Evolutionary conservation across 2,888 invertebrate genomes (phyloP).

Genomic region (Mayetiola destructor): DNA sequence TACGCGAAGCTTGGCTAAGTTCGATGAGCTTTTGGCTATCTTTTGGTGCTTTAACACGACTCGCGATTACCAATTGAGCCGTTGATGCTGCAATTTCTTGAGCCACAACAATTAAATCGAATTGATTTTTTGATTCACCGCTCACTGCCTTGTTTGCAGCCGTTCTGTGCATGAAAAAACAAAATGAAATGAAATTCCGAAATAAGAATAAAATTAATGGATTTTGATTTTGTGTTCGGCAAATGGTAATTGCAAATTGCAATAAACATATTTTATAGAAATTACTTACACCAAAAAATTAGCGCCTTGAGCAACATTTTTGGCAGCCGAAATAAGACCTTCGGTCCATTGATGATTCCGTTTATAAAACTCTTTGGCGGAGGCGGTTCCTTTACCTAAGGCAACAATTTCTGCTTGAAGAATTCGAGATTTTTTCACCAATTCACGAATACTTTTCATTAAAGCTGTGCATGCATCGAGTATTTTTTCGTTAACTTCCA

Average conservation of each 20-base stretch:
- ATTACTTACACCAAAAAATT: conserved; percentile 82
- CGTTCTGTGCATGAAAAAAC: conserved; percentile 46
- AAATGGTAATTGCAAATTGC: neutral
- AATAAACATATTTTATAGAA: neutral
- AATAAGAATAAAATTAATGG: conserved; percentile 6
- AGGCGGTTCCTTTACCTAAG: conserved; percentile 72
- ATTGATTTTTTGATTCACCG: conserved; percentile 62
- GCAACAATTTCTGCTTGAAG: conserved; percentile 83
- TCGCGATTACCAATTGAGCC: conserved; percentile 93
- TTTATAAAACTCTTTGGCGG: conserved; percentile 91
- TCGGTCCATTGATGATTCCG: conserved; percentile 98
- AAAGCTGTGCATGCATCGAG: conserved; percentile 88
- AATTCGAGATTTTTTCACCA: conserved; percentile 74
- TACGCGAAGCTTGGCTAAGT: conserved; percentile 71
- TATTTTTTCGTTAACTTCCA: conserved; percentile 95
- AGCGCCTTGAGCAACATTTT: conserved; percentile 92
- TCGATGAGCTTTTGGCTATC: conserved; percentile 63
- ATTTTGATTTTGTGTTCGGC: no score
- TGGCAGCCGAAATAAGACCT: conserved; percentile 93
- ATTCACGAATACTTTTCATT: conserved; percentile 76
- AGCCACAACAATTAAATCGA: conserved; percentile 76
- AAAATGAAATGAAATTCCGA: no score
- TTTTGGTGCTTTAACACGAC: conserved; percentile 85
- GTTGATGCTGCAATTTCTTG: conserved; percentile 94
- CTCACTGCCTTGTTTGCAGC: conserved; percentile 86